Evolutionary conservation across 2,797 vertebrate species (phyloP), one percentile per base, ranked within the genome.

Genomic region (Tinamus major): DNA sequence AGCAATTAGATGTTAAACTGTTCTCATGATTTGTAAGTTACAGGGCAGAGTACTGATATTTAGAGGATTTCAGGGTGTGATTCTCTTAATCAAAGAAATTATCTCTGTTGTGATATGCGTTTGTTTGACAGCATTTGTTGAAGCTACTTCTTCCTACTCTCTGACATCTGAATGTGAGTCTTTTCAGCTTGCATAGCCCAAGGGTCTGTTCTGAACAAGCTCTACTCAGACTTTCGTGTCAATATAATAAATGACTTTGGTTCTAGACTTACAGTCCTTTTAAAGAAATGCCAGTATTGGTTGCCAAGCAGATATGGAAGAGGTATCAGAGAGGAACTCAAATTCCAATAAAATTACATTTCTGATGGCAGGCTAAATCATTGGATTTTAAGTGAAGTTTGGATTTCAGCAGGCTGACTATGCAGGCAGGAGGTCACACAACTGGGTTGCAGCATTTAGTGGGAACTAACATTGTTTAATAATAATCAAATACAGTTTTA

Each of bases 1-100:
- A 48, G 84, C 64, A 84, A 69, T 95, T 95, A 78, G 48, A 72
- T 75, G 83, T 83, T 92, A 90, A 91, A 86, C 78, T 90, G 82
- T 92, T 90, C 69, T 39, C 70, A 49, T 55, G 6, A 13, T 85
- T 87, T 78, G 68, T 75, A 75, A 88, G 90, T 87, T 91, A 63
- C 80, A 33, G 56, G 67, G 79, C 41, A 55, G 85, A 72, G 63
- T 67, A 81, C 67, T 94, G 83, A 58, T 94, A 89, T 94, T 94
- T 95, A 48, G 80, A 86, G 88, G 71, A 67, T 89, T 81, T 86
- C 72, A 90, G 83, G 67, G 70, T 92, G 85, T 41, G 65, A 82
- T 93, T 94, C 68, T 88, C 84, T 72, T 81, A 77, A 83, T 86
- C 78, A 89, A 84, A 90, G 79, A 53, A 80, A 59, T 0, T 5